phyloP scores from a whole-genome alignment of 2,888 invertebrate species.

The Drosophila atripex region DNA sequence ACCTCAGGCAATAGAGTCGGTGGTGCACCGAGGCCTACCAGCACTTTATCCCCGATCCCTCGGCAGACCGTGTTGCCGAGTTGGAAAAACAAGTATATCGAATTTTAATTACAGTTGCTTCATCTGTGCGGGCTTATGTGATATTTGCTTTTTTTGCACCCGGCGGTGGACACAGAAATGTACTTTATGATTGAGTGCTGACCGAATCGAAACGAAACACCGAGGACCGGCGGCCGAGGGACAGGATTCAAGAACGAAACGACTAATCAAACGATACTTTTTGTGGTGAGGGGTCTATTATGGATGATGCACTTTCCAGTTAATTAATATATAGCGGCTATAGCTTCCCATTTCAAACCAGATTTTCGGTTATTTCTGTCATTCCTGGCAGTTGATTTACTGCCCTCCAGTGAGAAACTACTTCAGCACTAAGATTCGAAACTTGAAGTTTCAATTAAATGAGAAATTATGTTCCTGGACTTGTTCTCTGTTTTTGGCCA shows the following conservation, averaged over 20 bases:
- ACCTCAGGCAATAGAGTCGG: conserved; percentile 16
- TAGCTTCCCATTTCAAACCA: not conserved
- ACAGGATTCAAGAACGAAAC: not conserved
- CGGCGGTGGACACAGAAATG: conserved; percentile 62
- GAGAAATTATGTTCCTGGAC: not conserved
- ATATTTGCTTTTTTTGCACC: conserved; percentile 52
- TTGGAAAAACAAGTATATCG: conserved; percentile 77
- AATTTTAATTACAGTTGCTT: conserved; percentile 80
- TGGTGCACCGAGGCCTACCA: conserved; percentile 14
- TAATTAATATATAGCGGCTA: conserved; percentile 1
- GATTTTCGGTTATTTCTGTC: not conserved
- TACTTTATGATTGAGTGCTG: conserved; percentile 78
- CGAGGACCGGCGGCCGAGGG: no score
- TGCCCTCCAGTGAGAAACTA: not conserved
- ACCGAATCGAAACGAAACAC: no score
- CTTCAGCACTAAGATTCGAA: not conserved
- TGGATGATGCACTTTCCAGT: not conserved
- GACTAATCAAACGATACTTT: conserved; percentile 1
- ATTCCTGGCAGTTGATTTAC: not conserved
- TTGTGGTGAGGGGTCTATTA: not conserved
- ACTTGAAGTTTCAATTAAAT: not conserved
- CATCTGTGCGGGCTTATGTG: conserved; percentile 48
- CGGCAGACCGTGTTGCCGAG: conserved; percentile 49
- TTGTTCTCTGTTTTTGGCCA: no score
- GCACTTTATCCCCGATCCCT: conserved; percentile 1